Evolutionary conservation across 2,797 vertebrate genomes (phyloP), one percentile per base, ranked within the genome.

Genomic region (Halcyon chelicuti): DNA sequence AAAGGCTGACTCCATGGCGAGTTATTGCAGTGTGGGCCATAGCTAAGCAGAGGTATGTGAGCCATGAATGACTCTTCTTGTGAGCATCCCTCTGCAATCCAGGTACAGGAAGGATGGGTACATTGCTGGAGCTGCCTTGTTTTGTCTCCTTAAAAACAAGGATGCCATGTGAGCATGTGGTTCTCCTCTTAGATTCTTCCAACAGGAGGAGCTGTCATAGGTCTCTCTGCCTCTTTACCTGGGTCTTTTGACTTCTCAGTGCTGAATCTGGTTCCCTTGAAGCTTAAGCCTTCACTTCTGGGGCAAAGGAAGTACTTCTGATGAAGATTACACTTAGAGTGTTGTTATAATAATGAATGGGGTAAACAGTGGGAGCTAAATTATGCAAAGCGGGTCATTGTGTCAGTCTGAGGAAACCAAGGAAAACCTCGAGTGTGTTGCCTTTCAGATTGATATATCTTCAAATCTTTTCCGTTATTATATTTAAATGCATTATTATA

Each of bases 331-430:
- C 31, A 21, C 39, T 54, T 77, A 66, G 52, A 72, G 51, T 72
- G 75, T 88, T 72, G 31, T 84, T 91, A 79, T 65, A 84, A 80
- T 74, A 96, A 89, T 87, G 79, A 95, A 89, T 57, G n/a, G n/a
- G 28, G 52, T 87, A 90, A 96, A 91, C 81, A 95, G 46, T 55
- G 22, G 31, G 35, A 92, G 33, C 54, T 66, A 92, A 93, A 46
- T 90, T 75, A 58, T 46, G 19, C 60, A 67, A 77, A 86, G 62
- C 3, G 6, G 4, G 44, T 83, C 19, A 2, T 61, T 78, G n/a
- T 35, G 21, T 74, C 49, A 78, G n/a, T 80, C 28, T 65, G 71
- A 57, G 52, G 61, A 67, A 86, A 52, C 8, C 55, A 76, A 78
- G 12, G 31, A 63, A 94, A 72, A 62, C 10, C 17, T 61, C 49